Percentiles rank a stretch among this genome's conserved stretches.
phyloP scores from a whole-genome alignment of 1,140 invertebrate species.

The Steinernema feltiae region DNA sequence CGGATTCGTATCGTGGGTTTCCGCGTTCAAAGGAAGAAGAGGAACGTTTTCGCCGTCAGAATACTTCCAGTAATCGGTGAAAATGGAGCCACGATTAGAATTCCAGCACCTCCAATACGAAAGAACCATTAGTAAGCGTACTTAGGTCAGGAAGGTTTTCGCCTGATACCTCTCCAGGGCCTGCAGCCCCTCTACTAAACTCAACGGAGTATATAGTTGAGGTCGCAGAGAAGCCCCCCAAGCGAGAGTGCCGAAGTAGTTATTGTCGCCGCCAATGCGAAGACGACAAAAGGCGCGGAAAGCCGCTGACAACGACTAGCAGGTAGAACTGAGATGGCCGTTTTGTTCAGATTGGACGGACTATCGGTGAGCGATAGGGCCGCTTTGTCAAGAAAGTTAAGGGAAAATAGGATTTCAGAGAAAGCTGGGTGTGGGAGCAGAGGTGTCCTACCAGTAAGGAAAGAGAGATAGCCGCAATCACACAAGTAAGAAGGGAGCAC shows the following conservation, averaged over 20 bases:
- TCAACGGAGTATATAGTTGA: conserved; percentile 4
- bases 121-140: neutral
- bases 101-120: conserved; percentile 12
- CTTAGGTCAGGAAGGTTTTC: neutral
- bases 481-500: neutral
- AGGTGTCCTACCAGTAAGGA: too few relatives aligned
- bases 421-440: too few relatives aligned
- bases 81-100: neutral
- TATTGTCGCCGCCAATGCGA: conserved; percentile 4
- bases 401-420: too few relatives aligned
- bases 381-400: neutral
- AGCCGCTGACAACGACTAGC: neutral
- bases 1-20: neutral
- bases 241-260: neutral
- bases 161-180: neutral
- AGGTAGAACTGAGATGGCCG: neutral
- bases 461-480: too few relatives aligned
- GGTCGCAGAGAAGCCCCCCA: neutral
- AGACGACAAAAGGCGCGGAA: neutral
- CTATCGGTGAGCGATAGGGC: neutral
- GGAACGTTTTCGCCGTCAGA: conserved; percentile 4
- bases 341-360: neutral
- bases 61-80: neutral
- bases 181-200: neutral
- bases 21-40: neutral